A percentile compares a stretch with the other conserved stretches of the same genome.
Conservation (phyloP, 2,113 vertebrate genomes). For the Phalacrocorax carbo region DNA sequence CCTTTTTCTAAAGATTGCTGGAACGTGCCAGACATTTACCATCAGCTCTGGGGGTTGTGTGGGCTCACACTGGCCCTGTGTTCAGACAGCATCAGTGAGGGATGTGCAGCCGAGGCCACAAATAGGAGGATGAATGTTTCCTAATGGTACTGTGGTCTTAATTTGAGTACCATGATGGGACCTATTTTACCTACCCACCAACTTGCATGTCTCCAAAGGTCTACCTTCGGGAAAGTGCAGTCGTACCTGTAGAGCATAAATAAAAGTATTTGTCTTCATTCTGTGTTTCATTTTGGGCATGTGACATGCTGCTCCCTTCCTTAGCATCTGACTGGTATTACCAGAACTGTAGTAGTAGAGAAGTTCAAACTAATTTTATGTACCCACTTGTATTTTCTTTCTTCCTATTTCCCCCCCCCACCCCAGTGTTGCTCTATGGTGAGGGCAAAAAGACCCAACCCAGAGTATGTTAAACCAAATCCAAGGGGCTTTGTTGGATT, state of each 20-base stretch:
- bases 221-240: not conserved
- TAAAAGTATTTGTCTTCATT: not conserved
- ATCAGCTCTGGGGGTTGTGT: not conserved
- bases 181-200: not conserved
- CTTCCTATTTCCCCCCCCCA: rapidly evolving
- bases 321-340: not conserved
- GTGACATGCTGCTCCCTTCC: not conserved
- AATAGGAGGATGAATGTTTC: not conserved
- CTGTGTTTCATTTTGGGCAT: not conserved
- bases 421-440: not conserved
- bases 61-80: not conserved
- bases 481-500: not conserved
- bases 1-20: not conserved
- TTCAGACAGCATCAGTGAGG: not conserved
- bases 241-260: not conserved
- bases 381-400: not conserved
- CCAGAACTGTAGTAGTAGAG: not conserved
- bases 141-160: not conserved
- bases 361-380: not conserved
- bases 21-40: not conserved
- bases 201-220: not conserved
- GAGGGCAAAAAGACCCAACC: not conserved
- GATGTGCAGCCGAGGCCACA: rapidly evolving
- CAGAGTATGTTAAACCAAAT: not conserved
- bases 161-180: not conserved